phyloP scores from a whole-genome alignment of 2,888 invertebrate species.

The Onchidella celtica region DNA sequence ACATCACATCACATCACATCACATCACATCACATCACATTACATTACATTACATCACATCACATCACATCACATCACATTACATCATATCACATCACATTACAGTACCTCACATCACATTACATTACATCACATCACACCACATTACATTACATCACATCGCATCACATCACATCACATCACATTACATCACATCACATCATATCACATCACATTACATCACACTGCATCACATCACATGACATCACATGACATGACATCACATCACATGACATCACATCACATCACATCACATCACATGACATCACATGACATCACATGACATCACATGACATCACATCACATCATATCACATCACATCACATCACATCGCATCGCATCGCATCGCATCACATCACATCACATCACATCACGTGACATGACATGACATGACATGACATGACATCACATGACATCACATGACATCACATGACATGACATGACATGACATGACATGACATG shows the following conservation, averaged over 20 bases:
- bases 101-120: slow-evolving; percentile 4
- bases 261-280: not conserved
- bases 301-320: not conserved
- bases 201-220: slow-evolving; percentile 1
- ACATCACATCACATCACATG: not conserved
- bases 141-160: not conserved
- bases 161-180: not conserved
- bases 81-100: slow-evolving; percentile 3
- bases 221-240: not conserved
- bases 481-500: not conserved
- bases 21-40: slow-evolving; percentile 1
- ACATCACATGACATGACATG: not conserved
- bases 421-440: not conserved
- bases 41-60: slow-evolving; percentile 8
- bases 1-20: not conserved
- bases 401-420: not conserved
- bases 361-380: slow-evolving; percentile 2
- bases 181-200: not conserved
- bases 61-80: slow-evolving; percentile 17
- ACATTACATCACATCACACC: slow-evolving; percentile 12
- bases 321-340: not conserved
- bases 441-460: not conserved
- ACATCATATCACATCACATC: not conserved
- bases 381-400: not conserved
- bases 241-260: not conserved